Evolutionary conservation across 2,113 vertebrate genomes (phyloP).

Genomic region (Sander lucioperca): DNA sequence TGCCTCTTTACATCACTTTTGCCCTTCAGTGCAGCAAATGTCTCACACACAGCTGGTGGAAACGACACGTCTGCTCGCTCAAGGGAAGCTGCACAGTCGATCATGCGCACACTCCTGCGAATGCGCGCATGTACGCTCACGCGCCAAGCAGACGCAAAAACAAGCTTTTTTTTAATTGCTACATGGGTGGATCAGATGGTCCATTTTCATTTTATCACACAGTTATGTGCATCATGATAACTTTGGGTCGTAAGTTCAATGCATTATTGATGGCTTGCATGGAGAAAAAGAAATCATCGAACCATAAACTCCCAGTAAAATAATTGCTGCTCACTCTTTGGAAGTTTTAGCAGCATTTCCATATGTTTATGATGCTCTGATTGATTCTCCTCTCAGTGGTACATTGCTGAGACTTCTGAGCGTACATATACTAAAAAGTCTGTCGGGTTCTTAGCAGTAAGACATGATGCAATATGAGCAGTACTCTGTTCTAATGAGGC

Average conservation of each 20-base stretch:
- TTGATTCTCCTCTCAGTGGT: background rate
- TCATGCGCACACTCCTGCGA: background rate
- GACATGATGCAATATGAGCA: conserved; percentile 17
- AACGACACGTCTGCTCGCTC: conserved; percentile 1
- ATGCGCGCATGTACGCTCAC: background rate
- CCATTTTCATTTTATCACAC: conserved; percentile 40
- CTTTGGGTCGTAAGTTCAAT: conserved; percentile 41
- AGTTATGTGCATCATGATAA: conserved; percentile 44
- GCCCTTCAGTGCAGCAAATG: conserved; percentile 56
- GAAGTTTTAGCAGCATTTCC: conserved; percentile 18
- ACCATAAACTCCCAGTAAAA: conserved; percentile 17
- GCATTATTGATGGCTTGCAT: conserved; percentile 26
- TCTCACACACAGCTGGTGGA: conserved; percentile 43
- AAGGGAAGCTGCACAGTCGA: background rate
- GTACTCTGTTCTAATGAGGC: conserved; percentile 1
- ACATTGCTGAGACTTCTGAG: background rate
- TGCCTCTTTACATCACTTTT: conserved; percentile 65
- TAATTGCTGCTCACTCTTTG: conserved; percentile 13
- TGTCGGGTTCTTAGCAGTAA: background rate
- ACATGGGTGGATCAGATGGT: conserved; percentile 40
- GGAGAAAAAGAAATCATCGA: conserved; percentile 32
- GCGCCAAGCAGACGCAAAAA: background rate
- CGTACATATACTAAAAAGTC: background rate
- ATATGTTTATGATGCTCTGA: conserved; percentile 17
- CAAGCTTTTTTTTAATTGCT: conserved; percentile 50